Conservation (phyloP, 2,113 vertebrate genomes). For the Ciconia stormi region DNA sequence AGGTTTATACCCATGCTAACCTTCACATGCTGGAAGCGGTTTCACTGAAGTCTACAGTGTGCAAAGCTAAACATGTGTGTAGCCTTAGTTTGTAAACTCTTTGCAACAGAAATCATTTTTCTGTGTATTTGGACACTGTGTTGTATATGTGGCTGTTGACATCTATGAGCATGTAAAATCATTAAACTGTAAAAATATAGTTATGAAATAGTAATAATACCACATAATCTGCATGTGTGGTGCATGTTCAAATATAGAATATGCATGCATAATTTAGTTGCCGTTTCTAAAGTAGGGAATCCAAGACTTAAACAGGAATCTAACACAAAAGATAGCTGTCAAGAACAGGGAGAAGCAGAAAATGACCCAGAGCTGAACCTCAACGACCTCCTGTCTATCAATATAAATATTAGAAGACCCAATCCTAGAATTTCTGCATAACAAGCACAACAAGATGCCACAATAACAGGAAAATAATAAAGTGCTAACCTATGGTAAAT, state of each 20-base stretch:
- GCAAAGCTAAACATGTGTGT: background rate
- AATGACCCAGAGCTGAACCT: background rate
- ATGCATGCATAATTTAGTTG: background rate
- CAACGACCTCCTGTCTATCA: background rate
- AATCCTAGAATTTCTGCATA: background rate
- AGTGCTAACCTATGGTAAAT: constrained; percentile 15
- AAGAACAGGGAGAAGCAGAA: background rate
- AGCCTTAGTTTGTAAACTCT: background rate
- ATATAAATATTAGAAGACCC: background rate
- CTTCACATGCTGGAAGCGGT: background rate
- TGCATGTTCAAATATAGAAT: background rate
- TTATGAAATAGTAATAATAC: background rate
- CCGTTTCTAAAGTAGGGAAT: background rate
- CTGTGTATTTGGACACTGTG: background rate
- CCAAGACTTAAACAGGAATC: background rate
- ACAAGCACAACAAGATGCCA: background rate
- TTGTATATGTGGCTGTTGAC: background rate
- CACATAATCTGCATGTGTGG: background rate
- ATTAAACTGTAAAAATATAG: background rate
- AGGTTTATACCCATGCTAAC: background rate
- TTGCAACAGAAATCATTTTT: background rate
- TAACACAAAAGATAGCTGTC: background rate
- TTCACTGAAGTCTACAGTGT: background rate
- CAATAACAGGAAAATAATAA: constrained; percentile 1
- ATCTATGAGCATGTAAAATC: background rate